A percentile compares a stretch with the other conserved stretches of the same genome.
Conservation (phyloP, 2,797 vertebrate genomes). For the Myripristis jacobus region DNA sequence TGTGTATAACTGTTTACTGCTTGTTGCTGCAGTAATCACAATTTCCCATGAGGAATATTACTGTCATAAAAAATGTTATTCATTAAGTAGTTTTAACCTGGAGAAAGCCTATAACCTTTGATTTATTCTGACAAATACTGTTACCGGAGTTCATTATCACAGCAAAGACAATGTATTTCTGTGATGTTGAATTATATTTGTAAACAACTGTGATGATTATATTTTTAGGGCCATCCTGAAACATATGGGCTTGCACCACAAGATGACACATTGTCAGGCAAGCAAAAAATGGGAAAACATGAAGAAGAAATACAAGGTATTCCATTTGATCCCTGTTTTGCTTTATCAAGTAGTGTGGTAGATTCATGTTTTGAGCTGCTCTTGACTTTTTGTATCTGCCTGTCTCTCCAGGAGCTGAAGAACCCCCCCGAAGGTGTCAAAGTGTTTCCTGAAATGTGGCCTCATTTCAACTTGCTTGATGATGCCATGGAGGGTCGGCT, state of each 20-base stretch:
- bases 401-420: conserved; percentile 73
- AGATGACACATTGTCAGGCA: conserved; percentile 79
- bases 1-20: no score
- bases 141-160: background rate
- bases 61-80: no score
- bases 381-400: background rate
- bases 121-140: background rate
- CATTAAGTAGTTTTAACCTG: no score
- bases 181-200: background rate
- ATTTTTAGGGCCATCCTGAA: conserved; percentile 77
- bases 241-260: conserved; percentile 79
- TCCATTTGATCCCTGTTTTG: background rate
- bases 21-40: no score
- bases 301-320: conserved; percentile 82
- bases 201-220: background rate
- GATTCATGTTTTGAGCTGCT: background rate
- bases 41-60: no score
- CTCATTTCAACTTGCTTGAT: conserved; percentile 76
- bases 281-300: conserved; percentile 84
- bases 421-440: conserved; percentile 70
- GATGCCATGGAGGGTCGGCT: conserved; percentile 77
- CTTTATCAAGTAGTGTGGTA: background rate
- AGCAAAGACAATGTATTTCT: background rate
- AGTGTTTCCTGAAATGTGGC: conserved; percentile 73
- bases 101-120: no score